Conservation (phyloP, 2,888 invertebrate genomes). For the Papilio protenor region DNA sequence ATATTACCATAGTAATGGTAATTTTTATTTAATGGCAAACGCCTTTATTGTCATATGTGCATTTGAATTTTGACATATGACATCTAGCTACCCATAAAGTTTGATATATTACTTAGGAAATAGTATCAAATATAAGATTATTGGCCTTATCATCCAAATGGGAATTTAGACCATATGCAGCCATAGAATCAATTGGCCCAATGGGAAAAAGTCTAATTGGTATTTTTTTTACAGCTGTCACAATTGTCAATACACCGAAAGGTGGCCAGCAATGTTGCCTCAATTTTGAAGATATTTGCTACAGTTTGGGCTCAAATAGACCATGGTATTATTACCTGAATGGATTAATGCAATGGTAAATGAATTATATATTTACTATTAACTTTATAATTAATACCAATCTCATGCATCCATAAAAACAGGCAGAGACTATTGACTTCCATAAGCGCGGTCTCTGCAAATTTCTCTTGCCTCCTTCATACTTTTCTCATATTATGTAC, state of each 20-base stretch:
- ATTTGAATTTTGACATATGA: no score
- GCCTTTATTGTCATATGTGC: no score
- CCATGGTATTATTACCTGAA: slow-evolving; percentile 90
- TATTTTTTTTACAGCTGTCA: slow-evolving; percentile 64
- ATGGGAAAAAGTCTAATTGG: slow-evolving; percentile 11
- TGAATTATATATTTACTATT: neutral
- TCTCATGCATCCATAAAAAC: neutral
- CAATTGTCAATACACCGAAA: slow-evolving; percentile 79
- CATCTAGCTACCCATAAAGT: no score
- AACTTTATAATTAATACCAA: no score
- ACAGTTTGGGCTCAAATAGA: slow-evolving; percentile 87
- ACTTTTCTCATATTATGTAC: no score
- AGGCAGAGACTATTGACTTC: neutral
- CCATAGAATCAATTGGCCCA: neutral
- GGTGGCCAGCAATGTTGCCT: slow-evolving; percentile 86
- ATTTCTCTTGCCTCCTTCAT: no score
- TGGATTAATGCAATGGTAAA: slow-evolving; percentile 89
- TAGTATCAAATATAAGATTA: no score
- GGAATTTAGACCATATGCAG: no score
- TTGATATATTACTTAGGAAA: no score
- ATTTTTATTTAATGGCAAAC: no score
- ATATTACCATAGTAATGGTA: no score
- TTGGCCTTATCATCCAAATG: neutral
- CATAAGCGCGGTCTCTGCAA: neutral
- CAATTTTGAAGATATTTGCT: slow-evolving; percentile 94